Base-by-base conservation (phyloP, 2,888 invertebrate species). In the Harpagoxenus sublaevis region DNA sequence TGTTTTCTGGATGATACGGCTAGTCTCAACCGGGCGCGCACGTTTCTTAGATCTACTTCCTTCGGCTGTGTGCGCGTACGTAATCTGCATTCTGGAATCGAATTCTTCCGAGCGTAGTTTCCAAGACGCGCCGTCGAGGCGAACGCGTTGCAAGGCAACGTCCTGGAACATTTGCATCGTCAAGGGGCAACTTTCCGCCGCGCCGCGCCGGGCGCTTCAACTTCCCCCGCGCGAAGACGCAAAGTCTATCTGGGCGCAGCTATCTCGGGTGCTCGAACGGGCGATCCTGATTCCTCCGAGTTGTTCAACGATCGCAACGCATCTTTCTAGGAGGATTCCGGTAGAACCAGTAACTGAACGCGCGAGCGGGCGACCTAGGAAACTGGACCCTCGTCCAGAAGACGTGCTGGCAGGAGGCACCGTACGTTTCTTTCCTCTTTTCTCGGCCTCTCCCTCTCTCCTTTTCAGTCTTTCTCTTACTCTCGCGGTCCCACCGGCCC, bases 311-410 rank as follows among this genome's bases (percentile, higher is more conserved):
- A 87, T 89, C 86, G 88, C 89, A 48, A 79, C 84, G 88, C 86
- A 88, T 84, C 88, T 85, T 90, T 89, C 90, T 86, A 89, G 88
- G 89, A 91, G 89, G 89, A 91, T 91, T 91, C 90, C 91, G 91
- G 90, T 91, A 91, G 91, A 91, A 91, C 90, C 89, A 89, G 90
- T 91, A 91, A 88, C 89, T 84, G 89, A 89, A 90, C 88, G 84
- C 88, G 81, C 85, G 84, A 88, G 88, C 85, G 85, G 87, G 88
- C 87, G 89, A 89, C 84, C 90, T 89, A 91, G 91, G 91, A 89
- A 91, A 91, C 89, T 91, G 90, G 91, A 91, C 91, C 89, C 90
- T 88, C 81, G 86, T 86, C 86, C 89, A 87, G 86, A 85, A 90
- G 89, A 86, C 83, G 87, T 85, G 84, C 86, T 85, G 73, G 84